phyloP scores from a whole-genome alignment of 2,888 invertebrate genomes.

The Enchytraeus crypticus region DNA sequence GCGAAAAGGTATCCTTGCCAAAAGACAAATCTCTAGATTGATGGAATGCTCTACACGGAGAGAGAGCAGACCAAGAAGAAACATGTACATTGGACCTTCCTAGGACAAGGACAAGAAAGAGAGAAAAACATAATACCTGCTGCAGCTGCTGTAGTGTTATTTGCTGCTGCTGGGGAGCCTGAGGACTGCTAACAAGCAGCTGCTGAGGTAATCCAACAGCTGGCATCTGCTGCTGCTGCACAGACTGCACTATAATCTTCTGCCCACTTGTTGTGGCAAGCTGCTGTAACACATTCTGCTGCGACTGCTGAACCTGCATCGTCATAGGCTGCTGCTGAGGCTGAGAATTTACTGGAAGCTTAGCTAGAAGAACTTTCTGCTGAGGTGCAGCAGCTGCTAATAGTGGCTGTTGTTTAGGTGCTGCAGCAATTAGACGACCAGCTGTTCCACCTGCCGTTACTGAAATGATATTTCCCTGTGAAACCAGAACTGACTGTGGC shows the following conservation, averaged over 20 bases:
- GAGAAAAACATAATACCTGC: not conserved
- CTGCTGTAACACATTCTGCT: not conserved
- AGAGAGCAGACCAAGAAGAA: no score
- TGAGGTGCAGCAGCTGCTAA: no score
- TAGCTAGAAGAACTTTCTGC: no score
- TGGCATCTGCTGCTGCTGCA: not conserved
- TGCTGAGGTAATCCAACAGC: not conserved
- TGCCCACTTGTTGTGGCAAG: not conserved
- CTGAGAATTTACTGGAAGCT: no score
- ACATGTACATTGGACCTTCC: no score
- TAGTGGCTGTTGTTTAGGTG: no score
- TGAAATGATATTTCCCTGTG: no score
- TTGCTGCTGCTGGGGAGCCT: not conserved
- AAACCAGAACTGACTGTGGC: not conserved
- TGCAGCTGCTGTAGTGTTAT: constrained; percentile 3
- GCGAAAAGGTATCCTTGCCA: not conserved
- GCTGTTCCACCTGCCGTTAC: no score
- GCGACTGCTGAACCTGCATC: not conserved
- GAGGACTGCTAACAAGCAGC: not conserved
- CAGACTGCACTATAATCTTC: not conserved
- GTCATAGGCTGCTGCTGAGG: not conserved
- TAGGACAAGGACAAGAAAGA: no score
- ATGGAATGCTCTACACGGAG: no score
- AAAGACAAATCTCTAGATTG: not conserved
- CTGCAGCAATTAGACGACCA: no score